Evolutionary conservation across 2,113 vertebrate genomes (phyloP), one percentile per base, ranked within the genome.

Genomic region (Semnornis frantzii): DNA sequence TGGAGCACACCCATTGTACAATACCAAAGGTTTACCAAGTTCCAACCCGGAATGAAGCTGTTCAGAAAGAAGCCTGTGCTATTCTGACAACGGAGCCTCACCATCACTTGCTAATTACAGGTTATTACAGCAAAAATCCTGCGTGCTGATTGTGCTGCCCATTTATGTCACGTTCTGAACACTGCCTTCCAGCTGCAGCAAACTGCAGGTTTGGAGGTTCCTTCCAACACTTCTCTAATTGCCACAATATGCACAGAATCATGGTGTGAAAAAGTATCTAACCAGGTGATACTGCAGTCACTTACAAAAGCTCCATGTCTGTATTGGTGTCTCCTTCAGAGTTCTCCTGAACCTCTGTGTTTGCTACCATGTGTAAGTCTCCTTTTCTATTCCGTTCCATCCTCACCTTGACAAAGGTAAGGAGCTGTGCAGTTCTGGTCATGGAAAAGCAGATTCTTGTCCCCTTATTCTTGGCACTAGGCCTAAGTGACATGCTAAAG

Each of bases 1-100:
- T 48, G 33, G n/a, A 34, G 55, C 1, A 25, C 10, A 4, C 9
- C 0, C 8, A 0, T 8, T 21, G 21, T 10, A 2, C 10, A 72
- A 28, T 8, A 21, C 23, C 5, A 64, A 58, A 80, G 42, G 21
- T 34, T 88, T 57, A n/a, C 42, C 0, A 2, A 71, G 37, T 60
- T 44, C 21, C 34, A 14, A 4, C 31, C n/a, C 55, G n/a, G 48
- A 82, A 37, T 3, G 5, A 59, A 62, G 14, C 62, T 72, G 62
- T 48, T 31, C 68, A 55, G 69, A 80, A 66, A 50, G 6, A 33
- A 81, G 30, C 15, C 31, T 55, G 27, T 44, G 6, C 30, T 44
- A 9, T 34, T 23, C 69, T 72, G 81, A 82, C 74, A 74, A 74
- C 37, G 59, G 34, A 7, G 13, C 72, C 52, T 79, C 28, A 46